Conservation (phyloP, 2,888 invertebrate genomes). For the Anoncus sp. region DNA sequence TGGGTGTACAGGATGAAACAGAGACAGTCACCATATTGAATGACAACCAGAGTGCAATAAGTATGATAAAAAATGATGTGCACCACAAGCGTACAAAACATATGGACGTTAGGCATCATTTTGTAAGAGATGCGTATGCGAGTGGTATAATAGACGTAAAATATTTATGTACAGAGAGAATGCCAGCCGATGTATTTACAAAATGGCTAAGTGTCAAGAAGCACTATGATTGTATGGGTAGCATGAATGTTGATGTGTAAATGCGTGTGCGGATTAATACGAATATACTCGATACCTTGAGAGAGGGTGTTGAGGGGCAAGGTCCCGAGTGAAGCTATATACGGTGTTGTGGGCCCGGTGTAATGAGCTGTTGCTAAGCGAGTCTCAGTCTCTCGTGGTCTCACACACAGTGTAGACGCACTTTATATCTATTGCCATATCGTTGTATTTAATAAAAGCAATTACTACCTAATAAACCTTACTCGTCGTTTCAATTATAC, state of each 20-base stretch:
- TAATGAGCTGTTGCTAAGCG: too few species aligned
- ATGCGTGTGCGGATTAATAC: neutral
- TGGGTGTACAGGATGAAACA: neutral
- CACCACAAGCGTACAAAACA: slow-evolving; percentile 4
- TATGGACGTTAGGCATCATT: neutral
- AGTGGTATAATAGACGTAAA: neutral
- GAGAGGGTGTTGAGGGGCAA: slow-evolving; percentile 7
- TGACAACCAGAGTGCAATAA: slow-evolving; percentile 1
- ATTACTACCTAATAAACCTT: too few species aligned
- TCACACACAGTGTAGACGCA: too few species aligned
- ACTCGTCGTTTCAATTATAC: too few species aligned
- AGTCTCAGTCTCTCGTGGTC: too few species aligned
- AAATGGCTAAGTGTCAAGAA: slow-evolving; percentile 1
- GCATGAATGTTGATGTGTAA: neutral
- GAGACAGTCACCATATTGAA: neutral
- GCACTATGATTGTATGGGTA: neutral
- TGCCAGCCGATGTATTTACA: slow-evolving; percentile 1
- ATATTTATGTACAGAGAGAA: slow-evolving; percentile 6
- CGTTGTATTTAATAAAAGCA: too few species aligned
- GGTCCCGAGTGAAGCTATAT: too few species aligned
- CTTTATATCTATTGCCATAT: too few species aligned
- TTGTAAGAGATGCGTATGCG: neutral
- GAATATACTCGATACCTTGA: neutral
- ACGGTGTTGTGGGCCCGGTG: too few species aligned
- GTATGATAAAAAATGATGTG: neutral